Base-by-base conservation (phyloP, 2,797 vertebrate genomes). In the Syngnathus rostellatus region DNA sequence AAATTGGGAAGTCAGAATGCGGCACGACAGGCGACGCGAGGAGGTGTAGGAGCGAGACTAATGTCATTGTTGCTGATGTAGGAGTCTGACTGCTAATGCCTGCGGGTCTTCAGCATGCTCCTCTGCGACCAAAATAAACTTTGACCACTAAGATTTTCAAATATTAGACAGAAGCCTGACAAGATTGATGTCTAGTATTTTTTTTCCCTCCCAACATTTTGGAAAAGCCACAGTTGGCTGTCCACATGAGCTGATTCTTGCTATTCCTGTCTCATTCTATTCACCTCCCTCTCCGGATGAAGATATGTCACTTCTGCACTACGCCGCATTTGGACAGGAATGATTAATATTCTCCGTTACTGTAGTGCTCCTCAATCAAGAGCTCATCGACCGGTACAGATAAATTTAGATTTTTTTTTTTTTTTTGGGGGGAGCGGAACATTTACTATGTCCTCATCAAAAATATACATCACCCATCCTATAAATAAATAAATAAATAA, bases 21-120 rank as follows among this genome's bases (percentile, higher is more conserved):
- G 43, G 67, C 62, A 67, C 14, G 23, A 25, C 23, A 63, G 72
- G 69, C 17, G 71, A 72, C 55, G 62, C 48, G 64, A 43, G 43
- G 64, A 61, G 63, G 74, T 72, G 50, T 66, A 70, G 61, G 67
- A 58, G 71, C 69, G 77, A 77, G 72, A 77, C 77, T 78, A 84
- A 86, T 83, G 70, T 64, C 62, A 39, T 62, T 45, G 60, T 62
- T n/a, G n/a, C 4, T 10, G 40, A 23, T 41, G 60, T 62, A 23
- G 60, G 60, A 62, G 41, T 46, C 25, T 9, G 40, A 11, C 40
- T 31, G 31, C 8, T 50, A 6, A 64, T 38, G 46, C 25, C 43
- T 38, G 19, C 8, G 17, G 48, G 48, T 31, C 25, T 5, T 5
- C 46, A 39, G 38, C 55, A 58, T 58, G 11, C 31, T 38, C 55